Evolutionary conservation across 2,797 vertebrate species (phyloP).

Genomic region (Pangasius macronema): DNA sequence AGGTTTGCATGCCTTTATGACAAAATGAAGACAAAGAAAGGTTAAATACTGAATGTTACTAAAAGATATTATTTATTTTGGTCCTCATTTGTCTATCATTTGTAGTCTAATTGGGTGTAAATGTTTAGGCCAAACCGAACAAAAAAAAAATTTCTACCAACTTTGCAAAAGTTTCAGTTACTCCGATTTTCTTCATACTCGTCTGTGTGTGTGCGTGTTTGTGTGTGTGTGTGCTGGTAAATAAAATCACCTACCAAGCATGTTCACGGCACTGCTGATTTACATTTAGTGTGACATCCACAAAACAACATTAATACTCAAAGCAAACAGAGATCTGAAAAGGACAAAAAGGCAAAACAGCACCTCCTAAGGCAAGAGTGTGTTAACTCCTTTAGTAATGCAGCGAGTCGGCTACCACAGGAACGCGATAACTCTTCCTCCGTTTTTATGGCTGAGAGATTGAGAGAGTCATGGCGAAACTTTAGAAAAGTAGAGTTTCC

Average conservation of each 20-base stretch:
- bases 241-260: neutral
- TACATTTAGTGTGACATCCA: neutral
- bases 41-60: neutral
- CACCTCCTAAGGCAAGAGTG: neutral
- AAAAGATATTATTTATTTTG: too few relatives aligned
- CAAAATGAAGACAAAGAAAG: neutral
- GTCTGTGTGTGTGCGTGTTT: neutral
- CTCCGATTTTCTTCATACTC: neutral
- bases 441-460: neutral
- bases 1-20: neutral
- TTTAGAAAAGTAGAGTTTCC: neutral
- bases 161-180: neutral
- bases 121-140: neutral
- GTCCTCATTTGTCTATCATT: neutral
- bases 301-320: neutral
- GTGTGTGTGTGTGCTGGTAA: neutral
- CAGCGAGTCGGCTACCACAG: neutral
- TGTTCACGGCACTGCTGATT: neutral
- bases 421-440: neutral
- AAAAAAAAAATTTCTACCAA: neutral
- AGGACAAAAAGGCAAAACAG: neutral
- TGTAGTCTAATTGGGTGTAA: neutral
- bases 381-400: neutral
- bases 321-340: neutral
- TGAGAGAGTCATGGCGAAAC: neutral